Conservation (phyloP, 1,140 invertebrate species). For the Scaptomyza graminum region DNA sequence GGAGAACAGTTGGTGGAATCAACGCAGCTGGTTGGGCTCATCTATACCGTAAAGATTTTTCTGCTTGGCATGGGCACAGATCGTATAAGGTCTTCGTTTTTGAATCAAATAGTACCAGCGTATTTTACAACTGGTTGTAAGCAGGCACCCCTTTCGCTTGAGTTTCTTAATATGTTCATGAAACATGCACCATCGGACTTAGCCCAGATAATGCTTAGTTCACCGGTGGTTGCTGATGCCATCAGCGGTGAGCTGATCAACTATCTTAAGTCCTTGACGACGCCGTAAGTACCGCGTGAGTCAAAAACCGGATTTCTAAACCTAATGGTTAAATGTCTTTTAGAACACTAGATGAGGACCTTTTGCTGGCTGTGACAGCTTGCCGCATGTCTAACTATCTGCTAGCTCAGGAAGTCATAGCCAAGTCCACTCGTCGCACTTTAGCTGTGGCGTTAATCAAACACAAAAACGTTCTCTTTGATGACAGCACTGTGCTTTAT, state of each 20-base stretch:
- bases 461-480: slow-evolving; percentile 79
- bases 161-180: slow-evolving; percentile 81
- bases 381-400: slow-evolving; percentile 82
- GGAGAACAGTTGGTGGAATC: slow-evolving; percentile 41
- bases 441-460: slow-evolving; percentile 72
- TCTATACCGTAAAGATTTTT: slow-evolving; percentile 77
- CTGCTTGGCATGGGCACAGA: slow-evolving; percentile 71
- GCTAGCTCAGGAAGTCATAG: slow-evolving; percentile 69
- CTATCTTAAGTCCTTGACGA: slow-evolving; percentile 70
- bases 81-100: slow-evolving; percentile 66
- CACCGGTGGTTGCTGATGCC: slow-evolving; percentile 76
- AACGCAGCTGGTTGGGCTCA: slow-evolving; percentile 63
- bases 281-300: slow-evolving; percentile 52
- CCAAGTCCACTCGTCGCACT: slow-evolving; percentile 58
- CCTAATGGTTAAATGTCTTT: background rate
- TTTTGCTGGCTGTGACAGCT: slow-evolving; percentile 73
- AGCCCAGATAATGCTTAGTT: slow-evolving; percentile 73
- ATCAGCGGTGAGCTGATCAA: slow-evolving; percentile 78
- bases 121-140: slow-evolving; percentile 73
- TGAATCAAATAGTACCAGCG: slow-evolving; percentile 69
- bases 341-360: slow-evolving; percentile 71
- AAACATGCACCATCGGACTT: slow-evolving; percentile 68
- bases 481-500: slow-evolving; percentile 74
- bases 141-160: slow-evolving; percentile 71
- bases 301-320: background rate